Conservation (phyloP, 2,888 invertebrate species). For the Troides helena region DNA sequence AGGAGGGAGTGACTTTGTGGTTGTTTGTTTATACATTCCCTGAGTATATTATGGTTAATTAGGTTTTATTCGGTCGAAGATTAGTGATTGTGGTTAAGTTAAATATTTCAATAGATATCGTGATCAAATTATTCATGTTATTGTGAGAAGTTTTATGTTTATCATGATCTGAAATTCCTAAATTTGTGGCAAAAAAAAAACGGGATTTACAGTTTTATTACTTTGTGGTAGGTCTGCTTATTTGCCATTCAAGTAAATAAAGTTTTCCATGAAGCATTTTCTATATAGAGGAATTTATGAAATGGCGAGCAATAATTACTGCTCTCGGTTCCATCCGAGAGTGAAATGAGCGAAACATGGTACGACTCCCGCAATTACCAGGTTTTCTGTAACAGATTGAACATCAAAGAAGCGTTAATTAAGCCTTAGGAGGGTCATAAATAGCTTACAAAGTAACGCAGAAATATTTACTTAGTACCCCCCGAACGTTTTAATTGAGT, state of each 20-base stretch:
- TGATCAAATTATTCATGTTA: no score
- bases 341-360: constrained; percentile 45
- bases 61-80: constrained; percentile 68
- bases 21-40: constrained; percentile 73
- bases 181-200: no score
- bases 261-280: neutral
- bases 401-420: constrained; percentile 77
- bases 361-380: constrained; percentile 62
- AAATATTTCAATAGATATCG: no score
- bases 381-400: constrained; percentile 73
- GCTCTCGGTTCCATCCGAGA: constrained; percentile 30
- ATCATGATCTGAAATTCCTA: no score
- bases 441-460: constrained; percentile 66
- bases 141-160: no score
- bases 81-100: constrained; percentile 9
- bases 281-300: neutral
- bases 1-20: constrained; percentile 67
- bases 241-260: neutral
- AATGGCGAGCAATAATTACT: constrained; percentile 29
- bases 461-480: constrained; percentile 68
- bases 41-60: constrained; percentile 76
- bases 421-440: constrained; percentile 71
- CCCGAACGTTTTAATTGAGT: constrained; percentile 70
- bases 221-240: no score
- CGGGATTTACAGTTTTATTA: no score